These are phyloP conservation scores for Sarcoramphus papa DNA, from an alignment of 2,797 vertebrate genomes.

Conservation along the genomic window DNA sequence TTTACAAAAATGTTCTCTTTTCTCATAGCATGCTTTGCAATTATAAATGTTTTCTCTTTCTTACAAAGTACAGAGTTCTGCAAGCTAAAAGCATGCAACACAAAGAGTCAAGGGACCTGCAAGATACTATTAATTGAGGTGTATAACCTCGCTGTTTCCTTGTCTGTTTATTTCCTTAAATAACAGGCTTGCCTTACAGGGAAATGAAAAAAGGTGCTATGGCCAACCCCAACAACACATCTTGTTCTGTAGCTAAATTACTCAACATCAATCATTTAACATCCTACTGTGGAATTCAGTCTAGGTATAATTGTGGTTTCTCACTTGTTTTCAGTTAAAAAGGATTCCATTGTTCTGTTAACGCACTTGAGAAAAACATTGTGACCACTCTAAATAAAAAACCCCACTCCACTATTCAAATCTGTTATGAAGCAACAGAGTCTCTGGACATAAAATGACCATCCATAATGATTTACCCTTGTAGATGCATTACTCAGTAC, in stretches of 20 bases:
- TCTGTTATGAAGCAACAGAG: neutral
- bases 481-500: neutral
- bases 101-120: neutral
- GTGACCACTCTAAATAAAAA: neutral
- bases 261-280: conserved; percentile 43
- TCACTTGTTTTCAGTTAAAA: neutral
- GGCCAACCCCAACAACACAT: neutral
- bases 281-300: neutral
- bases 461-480: neutral
- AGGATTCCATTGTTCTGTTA: neutral
- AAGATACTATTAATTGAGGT: conserved; percentile 38
- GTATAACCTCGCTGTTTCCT: neutral
- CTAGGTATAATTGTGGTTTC: neutral
- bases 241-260: conserved; percentile 44
- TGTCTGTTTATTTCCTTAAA: conserved; percentile 43
- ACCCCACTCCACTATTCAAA: neutral
- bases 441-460: neutral
- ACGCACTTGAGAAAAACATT: neutral
- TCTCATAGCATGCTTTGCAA: neutral
- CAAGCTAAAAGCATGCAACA: neutral
- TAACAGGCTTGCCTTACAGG: neutral
- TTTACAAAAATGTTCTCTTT: neutral
- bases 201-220: conserved; percentile 36
- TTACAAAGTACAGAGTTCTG: neutral
- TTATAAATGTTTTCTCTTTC: neutral